phyloP scores from a whole-genome alignment of 2,888 invertebrate genomes.

The Phasia obesa region DNA sequence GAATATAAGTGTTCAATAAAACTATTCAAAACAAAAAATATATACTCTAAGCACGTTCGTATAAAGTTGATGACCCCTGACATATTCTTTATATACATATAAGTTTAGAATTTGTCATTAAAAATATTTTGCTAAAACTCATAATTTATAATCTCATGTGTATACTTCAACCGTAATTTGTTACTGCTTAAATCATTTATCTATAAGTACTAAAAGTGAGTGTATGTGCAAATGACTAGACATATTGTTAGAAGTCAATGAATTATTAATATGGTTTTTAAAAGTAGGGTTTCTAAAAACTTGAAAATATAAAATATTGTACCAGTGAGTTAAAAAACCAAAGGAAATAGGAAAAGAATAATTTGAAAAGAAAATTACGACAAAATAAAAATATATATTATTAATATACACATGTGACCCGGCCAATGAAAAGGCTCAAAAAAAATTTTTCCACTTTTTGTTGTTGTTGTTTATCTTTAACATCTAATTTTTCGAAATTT shows the following conservation, averaged over 20 bases:
- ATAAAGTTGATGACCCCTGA: constrained; percentile 42
- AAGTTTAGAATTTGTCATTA: constrained; percentile 51
- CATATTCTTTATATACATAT: constrained; percentile 10
- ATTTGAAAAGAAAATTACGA: too few relatives aligned
- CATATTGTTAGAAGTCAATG: constrained; percentile 45
- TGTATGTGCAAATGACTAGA: constrained; percentile 49
- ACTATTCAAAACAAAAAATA: neutral
- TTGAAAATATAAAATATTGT: neutral
- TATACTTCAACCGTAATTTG: constrained; percentile 31
- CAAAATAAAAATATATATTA: too few relatives aligned
- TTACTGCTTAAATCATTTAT: neutral
- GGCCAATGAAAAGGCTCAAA: too few relatives aligned
- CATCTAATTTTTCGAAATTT: too few relatives aligned
- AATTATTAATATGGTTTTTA: constrained; percentile 36
- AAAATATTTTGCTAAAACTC: constrained; percentile 34
- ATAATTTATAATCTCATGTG: constrained; percentile 49
- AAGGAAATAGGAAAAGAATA: too few relatives aligned
- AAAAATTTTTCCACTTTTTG: too few relatives aligned
- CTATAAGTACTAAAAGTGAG: neutral
- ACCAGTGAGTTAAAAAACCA: too few relatives aligned
- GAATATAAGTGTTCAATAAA: too few relatives aligned
- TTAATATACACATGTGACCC: too few relatives aligned
- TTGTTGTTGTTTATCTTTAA: too few relatives aligned
- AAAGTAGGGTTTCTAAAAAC: constrained; percentile 11
- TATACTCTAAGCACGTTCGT: neutral